Evolutionary conservation across 2,113 vertebrate genomes (phyloP).

Genomic region (Marcusenius ussheri): DNA sequence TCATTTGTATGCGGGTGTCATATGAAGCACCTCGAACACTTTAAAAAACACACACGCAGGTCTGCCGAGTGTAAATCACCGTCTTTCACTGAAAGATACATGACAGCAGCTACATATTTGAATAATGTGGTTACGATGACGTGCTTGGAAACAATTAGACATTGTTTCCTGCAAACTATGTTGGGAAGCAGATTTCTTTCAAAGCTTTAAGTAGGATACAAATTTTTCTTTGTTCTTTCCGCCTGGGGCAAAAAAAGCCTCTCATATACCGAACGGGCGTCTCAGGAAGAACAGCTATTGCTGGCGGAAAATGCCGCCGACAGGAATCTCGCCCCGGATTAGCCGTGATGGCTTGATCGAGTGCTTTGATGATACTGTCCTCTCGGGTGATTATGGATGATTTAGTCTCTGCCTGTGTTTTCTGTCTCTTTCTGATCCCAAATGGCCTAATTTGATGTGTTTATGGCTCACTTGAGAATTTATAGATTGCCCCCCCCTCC

Average conservation of each 20-base stretch:
- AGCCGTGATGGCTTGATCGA: neutral
- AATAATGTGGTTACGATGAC: neutral
- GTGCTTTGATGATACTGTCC: neutral
- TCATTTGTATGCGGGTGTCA: slow-evolving; percentile 13
- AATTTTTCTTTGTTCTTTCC: neutral
- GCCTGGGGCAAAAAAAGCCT: neutral
- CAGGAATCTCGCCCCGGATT: neutral
- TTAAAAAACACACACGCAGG: neutral
- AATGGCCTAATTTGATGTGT: slow-evolving; percentile 1
- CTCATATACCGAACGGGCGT: neutral
- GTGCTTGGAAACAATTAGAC: neutral
- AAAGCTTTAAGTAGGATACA: neutral
- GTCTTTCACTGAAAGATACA: neutral
- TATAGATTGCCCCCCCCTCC: neutral
- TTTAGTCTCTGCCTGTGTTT: neutral
- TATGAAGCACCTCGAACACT: neutral
- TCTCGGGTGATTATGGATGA: slow-evolving; percentile 10
- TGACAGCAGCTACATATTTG: neutral
- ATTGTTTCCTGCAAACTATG: neutral
- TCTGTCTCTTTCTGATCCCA: neutral
- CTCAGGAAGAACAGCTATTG: neutral
- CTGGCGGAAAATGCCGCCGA: neutral
- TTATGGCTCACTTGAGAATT: slow-evolving; percentile 23
- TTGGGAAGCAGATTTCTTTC: neutral
- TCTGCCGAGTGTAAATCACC: neutral